phyloP scores from a whole-genome alignment of 2,888 invertebrate genomes.

The Tetropium fuscum region DNA sequence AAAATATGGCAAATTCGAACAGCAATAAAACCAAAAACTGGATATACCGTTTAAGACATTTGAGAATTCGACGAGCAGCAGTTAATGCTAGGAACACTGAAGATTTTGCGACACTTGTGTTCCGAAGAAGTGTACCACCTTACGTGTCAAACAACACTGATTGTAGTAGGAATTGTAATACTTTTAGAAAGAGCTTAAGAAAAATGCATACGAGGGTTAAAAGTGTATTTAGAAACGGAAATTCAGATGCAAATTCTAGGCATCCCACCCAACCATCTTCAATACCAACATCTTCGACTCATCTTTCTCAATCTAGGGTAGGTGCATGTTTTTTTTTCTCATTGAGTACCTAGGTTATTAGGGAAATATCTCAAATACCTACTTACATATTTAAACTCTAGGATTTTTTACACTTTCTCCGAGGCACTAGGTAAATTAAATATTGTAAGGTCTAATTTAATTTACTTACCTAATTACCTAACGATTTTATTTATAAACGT shows the following conservation, averaged over 20 bases:
- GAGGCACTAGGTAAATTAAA: too few relatives aligned
- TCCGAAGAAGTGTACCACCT: constrained; percentile 34
- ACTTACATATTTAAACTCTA: too few relatives aligned
- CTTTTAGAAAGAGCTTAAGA: constrained; percentile 50
- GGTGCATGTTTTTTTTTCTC: too few relatives aligned
- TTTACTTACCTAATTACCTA: too few relatives aligned
- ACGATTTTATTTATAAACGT: too few relatives aligned
- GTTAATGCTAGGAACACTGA: constrained; percentile 34
- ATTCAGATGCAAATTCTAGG: constrained; percentile 31
- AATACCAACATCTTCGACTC: constrained; percentile 28
- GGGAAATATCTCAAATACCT: too few relatives aligned
- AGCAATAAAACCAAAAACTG: constrained; percentile 47
- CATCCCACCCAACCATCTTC: constrained; percentile 33
- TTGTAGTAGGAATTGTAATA: constrained; percentile 39
- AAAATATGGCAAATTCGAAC: constrained; percentile 33
- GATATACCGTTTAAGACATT: constrained; percentile 46
- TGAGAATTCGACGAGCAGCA: constrained; percentile 45
- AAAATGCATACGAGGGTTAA: constrained; percentile 55
- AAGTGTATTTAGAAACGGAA: constrained; percentile 47
- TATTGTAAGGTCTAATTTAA: too few relatives aligned
- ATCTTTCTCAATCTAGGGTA: constrained; percentile 36
- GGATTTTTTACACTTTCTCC: too few relatives aligned
- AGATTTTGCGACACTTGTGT: constrained; percentile 30
- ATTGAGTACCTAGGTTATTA: too few relatives aligned
- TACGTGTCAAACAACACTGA: constrained; percentile 36